A percentile compares a stretch with the other conserved stretches of the same genome.
These are phyloP conservation scores for Gobius niger DNA, from an alignment of 2,113 vertebrate species.

Conservation along the genomic window DNA sequence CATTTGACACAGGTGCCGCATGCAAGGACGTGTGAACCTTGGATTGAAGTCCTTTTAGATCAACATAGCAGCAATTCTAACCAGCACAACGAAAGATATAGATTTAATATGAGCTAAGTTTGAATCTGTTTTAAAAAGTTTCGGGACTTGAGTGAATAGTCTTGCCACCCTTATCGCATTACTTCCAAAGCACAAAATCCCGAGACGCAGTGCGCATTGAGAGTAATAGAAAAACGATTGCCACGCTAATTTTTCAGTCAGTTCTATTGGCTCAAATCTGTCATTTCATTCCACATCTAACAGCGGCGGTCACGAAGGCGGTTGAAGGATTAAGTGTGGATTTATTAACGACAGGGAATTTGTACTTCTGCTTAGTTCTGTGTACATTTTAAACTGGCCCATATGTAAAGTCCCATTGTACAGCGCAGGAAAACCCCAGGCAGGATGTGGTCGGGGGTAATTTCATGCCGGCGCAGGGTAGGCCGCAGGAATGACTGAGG, in stretches of 20 bases:
- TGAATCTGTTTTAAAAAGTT: too few relatives aligned
- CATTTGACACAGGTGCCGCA: too few relatives aligned
- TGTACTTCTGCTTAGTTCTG: background rate
- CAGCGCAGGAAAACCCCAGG: constrained; percentile 14
- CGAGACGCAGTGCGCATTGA: too few relatives aligned
- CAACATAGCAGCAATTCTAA: too few relatives aligned
- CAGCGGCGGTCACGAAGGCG: background rate
- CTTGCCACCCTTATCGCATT: too few relatives aligned
- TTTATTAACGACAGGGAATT: background rate
- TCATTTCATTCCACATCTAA: background rate
- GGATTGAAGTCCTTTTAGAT: too few relatives aligned
- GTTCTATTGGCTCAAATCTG: background rate
- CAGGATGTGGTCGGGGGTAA: constrained; percentile 40
- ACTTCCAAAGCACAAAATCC: too few relatives aligned
- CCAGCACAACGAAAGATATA: too few relatives aligned
- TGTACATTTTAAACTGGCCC: background rate
- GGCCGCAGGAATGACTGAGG: constrained; percentile 24
- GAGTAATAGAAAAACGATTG: too few relatives aligned
- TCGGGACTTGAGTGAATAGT: too few relatives aligned
- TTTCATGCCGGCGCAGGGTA: constrained; percentile 29
- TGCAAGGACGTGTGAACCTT: too few relatives aligned
- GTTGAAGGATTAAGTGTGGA: background rate
- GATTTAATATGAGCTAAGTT: too few relatives aligned
- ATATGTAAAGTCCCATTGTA: constrained; percentile 11
- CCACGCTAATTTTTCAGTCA: background rate